These are phyloP conservation scores for Chelonus insularis DNA, from an alignment of 1,140 invertebrate species.

Conservation along the genomic window DNA sequence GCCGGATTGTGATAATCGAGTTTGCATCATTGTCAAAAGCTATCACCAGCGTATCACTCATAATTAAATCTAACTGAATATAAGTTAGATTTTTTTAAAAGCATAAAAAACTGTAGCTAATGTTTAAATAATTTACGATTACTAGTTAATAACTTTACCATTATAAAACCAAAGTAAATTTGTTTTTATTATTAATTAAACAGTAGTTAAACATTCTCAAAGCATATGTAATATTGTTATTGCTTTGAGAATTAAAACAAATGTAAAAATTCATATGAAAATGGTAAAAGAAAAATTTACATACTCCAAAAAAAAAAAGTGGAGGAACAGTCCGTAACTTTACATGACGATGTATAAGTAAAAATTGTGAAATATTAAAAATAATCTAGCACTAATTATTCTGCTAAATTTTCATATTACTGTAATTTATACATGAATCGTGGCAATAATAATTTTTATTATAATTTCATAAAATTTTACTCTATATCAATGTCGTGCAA, in stretches of 20 bases:
- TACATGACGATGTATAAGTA: no score
- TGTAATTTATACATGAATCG: conserved; percentile 25
- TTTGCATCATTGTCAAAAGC: conserved; percentile 48
- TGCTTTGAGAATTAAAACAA: conserved; percentile 1
- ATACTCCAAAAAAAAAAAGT: conserved; percentile 5
- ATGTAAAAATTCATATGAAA: neutral
- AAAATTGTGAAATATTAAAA: neutral
- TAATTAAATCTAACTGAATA: neutral
- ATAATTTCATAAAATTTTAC: conserved; percentile 55
- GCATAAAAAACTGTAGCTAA: no score
- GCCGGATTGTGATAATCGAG: conserved; percentile 60
- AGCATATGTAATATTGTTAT: conserved; percentile 5
- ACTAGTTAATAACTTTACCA: neutral
- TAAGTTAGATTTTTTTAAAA: no score
- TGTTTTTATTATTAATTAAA: neutral
- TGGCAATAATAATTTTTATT: conserved; percentile 38
- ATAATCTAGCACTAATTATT: neutral
- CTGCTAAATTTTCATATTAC: conserved; percentile 1
- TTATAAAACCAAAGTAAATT: neutral
- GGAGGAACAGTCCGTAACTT: neutral
- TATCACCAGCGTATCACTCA: conserved; percentile 33
- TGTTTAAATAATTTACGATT: no score
- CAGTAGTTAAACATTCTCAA: conserved; percentile 2
- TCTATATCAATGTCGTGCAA: conserved; percentile 60
- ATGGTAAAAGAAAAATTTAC: neutral